Evolutionary conservation across 2,888 invertebrate genomes (phyloP).

Genomic region (Caenorhabditis sp.): DNA sequence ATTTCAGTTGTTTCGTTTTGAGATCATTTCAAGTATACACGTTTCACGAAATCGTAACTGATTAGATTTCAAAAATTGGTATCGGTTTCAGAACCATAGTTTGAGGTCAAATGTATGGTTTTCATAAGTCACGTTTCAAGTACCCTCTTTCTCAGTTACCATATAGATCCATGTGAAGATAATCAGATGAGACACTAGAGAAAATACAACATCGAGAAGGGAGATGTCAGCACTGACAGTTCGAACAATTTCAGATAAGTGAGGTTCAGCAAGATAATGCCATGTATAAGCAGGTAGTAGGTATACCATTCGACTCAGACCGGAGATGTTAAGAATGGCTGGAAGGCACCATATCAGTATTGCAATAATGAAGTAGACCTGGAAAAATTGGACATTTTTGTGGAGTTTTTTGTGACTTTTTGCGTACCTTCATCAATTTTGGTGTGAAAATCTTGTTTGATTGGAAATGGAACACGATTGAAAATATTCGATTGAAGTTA

Average conservation of each 20-base stretch:
- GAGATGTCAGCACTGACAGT: conserved; percentile 37
- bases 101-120: no score
- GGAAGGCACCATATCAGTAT: conserved; percentile 29
- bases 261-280: conserved; percentile 39
- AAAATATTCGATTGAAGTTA: conserved; percentile 41
- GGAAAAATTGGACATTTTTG: no score
- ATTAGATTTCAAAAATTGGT: no score
- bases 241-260: conserved; percentile 16
- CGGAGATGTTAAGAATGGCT: conserved; percentile 24
- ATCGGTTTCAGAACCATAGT: no score
- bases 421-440: conserved; percentile 26
- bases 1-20: no score
- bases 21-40: no score
- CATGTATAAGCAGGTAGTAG: conserved; percentile 49
- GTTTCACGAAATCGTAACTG: no score
- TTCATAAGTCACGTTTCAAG: no score
- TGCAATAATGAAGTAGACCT: conserved; percentile 29
- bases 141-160: no score
- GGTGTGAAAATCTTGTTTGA: conserved; percentile 27
- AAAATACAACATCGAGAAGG: conserved; percentile 35
- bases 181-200: conserved; percentile 28
- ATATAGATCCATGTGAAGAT: conserved; percentile 35
- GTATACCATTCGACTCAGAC: conserved; percentile 44
- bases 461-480: conserved; percentile 43
- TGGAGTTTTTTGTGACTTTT: no score